A percentile compares a stretch with the other conserved stretches of the same genome.
Evolutionary conservation across 2,113 vertebrate genomes (phyloP).

Genomic region (Numenius arquata): DNA sequence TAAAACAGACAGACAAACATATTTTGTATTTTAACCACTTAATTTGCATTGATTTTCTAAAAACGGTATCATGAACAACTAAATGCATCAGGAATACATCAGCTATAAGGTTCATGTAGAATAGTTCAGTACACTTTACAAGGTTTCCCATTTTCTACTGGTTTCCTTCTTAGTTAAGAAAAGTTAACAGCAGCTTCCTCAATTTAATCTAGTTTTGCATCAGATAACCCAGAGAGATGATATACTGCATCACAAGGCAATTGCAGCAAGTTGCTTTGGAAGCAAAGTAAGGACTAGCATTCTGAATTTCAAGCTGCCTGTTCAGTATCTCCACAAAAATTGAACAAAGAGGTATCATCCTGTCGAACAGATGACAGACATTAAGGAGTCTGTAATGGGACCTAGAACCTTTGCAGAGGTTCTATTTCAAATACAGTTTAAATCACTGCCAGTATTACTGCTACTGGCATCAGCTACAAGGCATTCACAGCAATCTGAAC

Average conservation of each 20-base stretch:
- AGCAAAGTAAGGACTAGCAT: not conserved
- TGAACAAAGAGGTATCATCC: not conserved
- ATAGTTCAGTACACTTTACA: not conserved
- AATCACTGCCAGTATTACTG: not conserved
- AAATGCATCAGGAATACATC: not conserved
- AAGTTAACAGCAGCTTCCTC: not conserved
- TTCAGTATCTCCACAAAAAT: not conserved
- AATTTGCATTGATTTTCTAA: not conserved
- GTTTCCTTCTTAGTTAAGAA: not conserved
- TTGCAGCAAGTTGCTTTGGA: not conserved
- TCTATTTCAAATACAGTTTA: not conserved
- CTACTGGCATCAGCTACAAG: not conserved
- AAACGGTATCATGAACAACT: not conserved
- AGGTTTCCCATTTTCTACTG: not conserved
- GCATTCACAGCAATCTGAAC: not conserved
- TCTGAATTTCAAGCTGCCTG: not conserved
- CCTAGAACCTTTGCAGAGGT: not conserved
- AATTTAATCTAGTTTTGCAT: not conserved
- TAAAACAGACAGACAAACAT: slow-evolving; percentile 52
- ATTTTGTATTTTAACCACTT: not conserved
- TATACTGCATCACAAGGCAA: not conserved
- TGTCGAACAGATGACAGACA: not conserved
- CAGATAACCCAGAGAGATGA: not conserved
- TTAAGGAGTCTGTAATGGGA: not conserved
- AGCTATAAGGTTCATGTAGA: not conserved